Conservation (phyloP, 2,888 invertebrate species). For the Scrobipalpa atriplicella region DNA sequence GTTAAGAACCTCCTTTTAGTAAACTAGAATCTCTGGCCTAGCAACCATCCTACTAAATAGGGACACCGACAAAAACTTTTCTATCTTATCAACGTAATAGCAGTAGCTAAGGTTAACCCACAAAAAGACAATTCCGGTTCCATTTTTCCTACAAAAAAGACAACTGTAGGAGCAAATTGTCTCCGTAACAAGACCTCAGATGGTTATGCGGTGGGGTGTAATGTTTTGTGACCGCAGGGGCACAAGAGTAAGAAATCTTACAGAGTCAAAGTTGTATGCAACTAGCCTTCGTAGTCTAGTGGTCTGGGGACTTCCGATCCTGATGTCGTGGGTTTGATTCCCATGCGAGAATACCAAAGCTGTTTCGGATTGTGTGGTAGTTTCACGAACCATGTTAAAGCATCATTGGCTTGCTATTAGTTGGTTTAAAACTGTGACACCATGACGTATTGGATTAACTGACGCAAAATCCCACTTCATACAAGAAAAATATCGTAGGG, state of each 20-base stretch:
- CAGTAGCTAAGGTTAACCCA: slow-evolving; percentile 41
- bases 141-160: slow-evolving; percentile 43
- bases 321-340: too few species aligned
- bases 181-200: slow-evolving; percentile 62
- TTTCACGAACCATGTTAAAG: too few species aligned
- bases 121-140: slow-evolving; percentile 34
- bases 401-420: too few species aligned
- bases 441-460: too few species aligned
- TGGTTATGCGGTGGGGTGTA: slow-evolving; percentile 55
- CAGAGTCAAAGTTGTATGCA: background rate
- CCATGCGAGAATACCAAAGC: too few species aligned
- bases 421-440: too few species aligned
- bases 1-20: background rate
- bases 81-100: slow-evolving; percentile 34
- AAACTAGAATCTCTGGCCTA: background rate
- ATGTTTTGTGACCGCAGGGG: slow-evolving; percentile 63
- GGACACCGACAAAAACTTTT: background rate
- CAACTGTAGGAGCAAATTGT: slow-evolving; percentile 57
- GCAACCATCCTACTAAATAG: background rate
- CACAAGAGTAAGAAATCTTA: slow-evolving; percentile 39
- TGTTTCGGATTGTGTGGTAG: too few species aligned
- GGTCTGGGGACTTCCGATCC: too few species aligned
- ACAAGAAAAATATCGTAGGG: too few species aligned
- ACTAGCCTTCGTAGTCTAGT: too few species aligned
- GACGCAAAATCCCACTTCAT: too few species aligned